phyloP scores from a whole-genome alignment of 2,113 vertebrate genomes.

The Notarius lentiginosus region DNA sequence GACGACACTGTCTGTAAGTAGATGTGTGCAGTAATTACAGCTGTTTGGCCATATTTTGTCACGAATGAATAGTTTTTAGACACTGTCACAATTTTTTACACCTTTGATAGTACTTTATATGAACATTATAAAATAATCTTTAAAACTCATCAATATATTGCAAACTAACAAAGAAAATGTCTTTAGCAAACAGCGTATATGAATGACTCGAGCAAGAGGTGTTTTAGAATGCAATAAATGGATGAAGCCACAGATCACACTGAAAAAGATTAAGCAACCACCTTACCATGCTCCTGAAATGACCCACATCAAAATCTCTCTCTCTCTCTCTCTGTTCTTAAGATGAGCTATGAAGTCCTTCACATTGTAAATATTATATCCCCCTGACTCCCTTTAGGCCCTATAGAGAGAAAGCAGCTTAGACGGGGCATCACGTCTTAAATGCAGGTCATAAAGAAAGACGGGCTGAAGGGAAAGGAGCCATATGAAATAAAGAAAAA shows the following conservation, averaged over 20 bases:
- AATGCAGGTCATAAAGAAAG: constrained; percentile 48
- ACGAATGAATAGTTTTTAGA: background rate
- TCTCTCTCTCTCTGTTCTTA: constrained; percentile 8
- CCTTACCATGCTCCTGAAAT: constrained; percentile 38
- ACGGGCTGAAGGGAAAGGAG: constrained; percentile 20
- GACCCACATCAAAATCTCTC: constrained; percentile 32
- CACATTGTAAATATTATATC: constrained; percentile 39
- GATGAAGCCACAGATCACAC: constrained; percentile 37
- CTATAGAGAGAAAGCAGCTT: constrained; percentile 43
- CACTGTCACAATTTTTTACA: background rate
- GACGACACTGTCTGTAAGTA: background rate
- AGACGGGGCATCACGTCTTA: constrained; percentile 52
- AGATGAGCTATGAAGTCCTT: constrained; percentile 53
- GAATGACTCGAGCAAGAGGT: background rate
- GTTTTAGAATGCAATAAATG: constrained; percentile 35
- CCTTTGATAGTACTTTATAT: background rate
- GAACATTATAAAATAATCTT: background rate
- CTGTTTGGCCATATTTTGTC: background rate
- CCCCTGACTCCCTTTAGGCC: constrained; percentile 36
- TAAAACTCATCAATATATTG: background rate
- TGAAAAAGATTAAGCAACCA: constrained; percentile 27
- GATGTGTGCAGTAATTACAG: background rate
- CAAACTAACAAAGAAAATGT: background rate
- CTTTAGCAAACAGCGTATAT: background rate
- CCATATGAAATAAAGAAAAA: constrained; percentile 51